Conservation (phyloP, 2,113 vertebrate species). For the Tragelaphus strepsiceros region DNA sequence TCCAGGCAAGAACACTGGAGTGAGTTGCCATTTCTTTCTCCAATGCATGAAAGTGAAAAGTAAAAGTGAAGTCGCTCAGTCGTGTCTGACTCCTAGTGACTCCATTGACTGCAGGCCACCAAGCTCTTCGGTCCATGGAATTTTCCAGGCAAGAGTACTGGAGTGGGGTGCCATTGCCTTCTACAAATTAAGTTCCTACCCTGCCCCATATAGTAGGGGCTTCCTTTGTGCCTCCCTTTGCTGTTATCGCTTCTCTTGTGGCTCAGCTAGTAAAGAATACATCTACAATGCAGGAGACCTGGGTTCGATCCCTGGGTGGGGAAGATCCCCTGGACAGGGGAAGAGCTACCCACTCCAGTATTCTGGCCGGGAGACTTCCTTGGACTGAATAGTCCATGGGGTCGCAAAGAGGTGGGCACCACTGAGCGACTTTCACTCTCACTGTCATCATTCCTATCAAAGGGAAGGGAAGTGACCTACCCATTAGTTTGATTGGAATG, state of each 20-base stretch:
- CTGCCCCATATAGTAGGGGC: not conserved
- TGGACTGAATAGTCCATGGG: not conserved
- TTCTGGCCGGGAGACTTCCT: not conserved
- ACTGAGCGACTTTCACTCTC: not conserved
- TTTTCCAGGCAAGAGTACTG: too few species aligned
- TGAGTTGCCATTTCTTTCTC: too few species aligned
- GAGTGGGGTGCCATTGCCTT: too few species aligned
- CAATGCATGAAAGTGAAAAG: too few species aligned
- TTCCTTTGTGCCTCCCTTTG: not conserved
- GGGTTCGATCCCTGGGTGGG: not conserved
- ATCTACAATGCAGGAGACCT: not conserved
- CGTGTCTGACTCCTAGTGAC: too few species aligned
- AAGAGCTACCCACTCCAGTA: not conserved
- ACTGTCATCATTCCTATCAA: not conserved
- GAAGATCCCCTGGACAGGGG: not conserved
- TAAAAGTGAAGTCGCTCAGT: too few species aligned
- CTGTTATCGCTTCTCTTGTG: not conserved
- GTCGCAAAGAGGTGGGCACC: fast-evolving
- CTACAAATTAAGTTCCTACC: not conserved
- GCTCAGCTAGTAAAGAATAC: not conserved
- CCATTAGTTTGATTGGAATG: not conserved
- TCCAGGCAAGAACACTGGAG: too few species aligned
- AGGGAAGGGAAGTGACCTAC: not conserved
- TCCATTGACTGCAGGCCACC: too few species aligned
- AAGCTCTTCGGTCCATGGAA: too few species aligned